A percentile compares a stretch with the other conserved stretches of the same genome.
These are phyloP conservation scores for Actinia tenebrosa DNA, from an alignment of 64 coral and sea anemone genomes.

Conservation along the genomic window DNA sequence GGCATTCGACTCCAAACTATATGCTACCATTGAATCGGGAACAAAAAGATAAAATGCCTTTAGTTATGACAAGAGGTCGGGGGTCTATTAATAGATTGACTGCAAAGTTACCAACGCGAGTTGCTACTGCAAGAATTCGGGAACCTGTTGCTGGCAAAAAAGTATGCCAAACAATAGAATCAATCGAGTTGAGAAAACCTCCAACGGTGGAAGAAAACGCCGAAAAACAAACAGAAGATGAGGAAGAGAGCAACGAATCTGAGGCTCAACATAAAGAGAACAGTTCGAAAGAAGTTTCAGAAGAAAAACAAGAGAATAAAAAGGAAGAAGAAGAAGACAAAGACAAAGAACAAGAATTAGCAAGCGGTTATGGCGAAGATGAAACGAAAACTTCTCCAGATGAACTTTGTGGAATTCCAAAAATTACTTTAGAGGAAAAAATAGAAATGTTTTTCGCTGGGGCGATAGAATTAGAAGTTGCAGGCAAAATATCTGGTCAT, in stretches of 20 bases:
- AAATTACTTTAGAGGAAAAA: conserved; percentile 25
- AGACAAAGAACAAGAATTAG: neutral
- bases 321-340: neutral
- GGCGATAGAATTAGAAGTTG: neutral
- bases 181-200: neutral
- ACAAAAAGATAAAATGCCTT: too few species aligned
- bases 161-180: neutral
- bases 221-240: too few species aligned
- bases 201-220: neutral
- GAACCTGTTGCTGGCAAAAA: neutral
- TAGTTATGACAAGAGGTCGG: too few species aligned
- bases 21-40: too few species aligned
- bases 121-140: neutral
- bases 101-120: neutral
- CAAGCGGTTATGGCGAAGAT: neutral
- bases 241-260: neutral
- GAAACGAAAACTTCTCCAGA: neutral
- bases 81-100: neutral
- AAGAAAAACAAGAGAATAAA: neutral
- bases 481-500: neutral
- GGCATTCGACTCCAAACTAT: too few species aligned
- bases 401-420: conserved; percentile 24
- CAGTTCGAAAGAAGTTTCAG: neutral
- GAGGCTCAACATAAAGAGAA: conserved; percentile 1
- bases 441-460: conserved; percentile 31